Evolutionary conservation across 2,797 vertebrate genomes (phyloP).

Genomic region (Myioborus miniatus): DNA sequence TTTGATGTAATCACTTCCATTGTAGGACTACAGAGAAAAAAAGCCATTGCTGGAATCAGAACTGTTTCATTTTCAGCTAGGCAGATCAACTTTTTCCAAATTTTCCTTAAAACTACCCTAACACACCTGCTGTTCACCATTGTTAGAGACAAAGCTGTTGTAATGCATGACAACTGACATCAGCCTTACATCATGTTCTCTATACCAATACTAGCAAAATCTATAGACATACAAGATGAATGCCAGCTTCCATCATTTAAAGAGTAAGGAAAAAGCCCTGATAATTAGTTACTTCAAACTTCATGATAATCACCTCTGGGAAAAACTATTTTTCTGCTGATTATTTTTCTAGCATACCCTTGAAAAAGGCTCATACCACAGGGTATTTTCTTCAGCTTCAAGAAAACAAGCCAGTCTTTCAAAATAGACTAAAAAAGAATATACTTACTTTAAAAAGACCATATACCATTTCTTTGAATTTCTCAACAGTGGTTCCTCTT

Average conservation of each 20-base stretch:
- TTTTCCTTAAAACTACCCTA: not conserved
- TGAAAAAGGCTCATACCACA: not conserved
- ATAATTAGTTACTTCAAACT: not conserved
- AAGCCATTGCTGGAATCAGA: not conserved
- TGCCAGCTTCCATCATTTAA: not conserved
- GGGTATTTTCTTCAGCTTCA: not conserved
- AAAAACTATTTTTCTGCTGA: not conserved
- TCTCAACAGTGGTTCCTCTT: conserved; percentile 95
- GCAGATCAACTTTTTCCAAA: not conserved
- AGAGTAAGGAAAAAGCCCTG: not conserved
- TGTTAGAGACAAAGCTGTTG: not conserved
- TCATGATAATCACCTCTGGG: not conserved
- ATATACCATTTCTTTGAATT: conserved; percentile 97
- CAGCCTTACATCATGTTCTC: not conserved
- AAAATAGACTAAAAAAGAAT: not conserved
- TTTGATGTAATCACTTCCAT: not conserved
- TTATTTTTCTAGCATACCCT: not conserved
- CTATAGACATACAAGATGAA: not conserved
- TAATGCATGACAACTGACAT: not conserved
- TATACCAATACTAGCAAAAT: not conserved
- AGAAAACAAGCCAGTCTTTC: not conserved
- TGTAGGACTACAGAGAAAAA: not conserved
- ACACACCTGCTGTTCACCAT: not conserved
- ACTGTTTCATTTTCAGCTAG: not conserved
- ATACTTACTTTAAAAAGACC: conserved; percentile 88